phyloP scores from a whole-genome alignment of 1,140 invertebrate genomes.

The Chrysoperla carnea region DNA sequence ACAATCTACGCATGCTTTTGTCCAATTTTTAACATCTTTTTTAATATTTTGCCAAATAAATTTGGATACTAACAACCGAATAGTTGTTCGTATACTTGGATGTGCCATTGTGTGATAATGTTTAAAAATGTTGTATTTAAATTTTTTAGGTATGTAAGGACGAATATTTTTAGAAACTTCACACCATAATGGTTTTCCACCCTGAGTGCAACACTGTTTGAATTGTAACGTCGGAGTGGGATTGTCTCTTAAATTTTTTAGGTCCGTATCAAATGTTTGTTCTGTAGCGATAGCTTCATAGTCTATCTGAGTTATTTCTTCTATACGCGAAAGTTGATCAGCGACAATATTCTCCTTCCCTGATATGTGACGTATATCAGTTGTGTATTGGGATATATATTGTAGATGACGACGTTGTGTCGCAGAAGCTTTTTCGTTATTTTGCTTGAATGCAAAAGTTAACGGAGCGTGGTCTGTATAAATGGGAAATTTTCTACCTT shows the following conservation, averaged over 20 bases:
- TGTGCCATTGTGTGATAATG: conserved; percentile 10
- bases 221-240: neutral
- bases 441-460: conserved; percentile 7
- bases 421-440: too few species aligned
- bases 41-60: conserved; percentile 12
- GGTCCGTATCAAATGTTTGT: conserved; percentile 9
- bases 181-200: too few species aligned
- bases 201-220: conserved; percentile 6
- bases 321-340: conserved; percentile 8
- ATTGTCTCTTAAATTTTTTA: conserved; percentile 3
- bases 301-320: conserved; percentile 1
- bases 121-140: conserved; percentile 10
- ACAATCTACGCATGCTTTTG: conserved; percentile 12
- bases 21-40: conserved; percentile 8
- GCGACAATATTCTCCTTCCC: conserved; percentile 12
- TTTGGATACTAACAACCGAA: conserved; percentile 4
- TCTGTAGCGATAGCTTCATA: conserved; percentile 7
- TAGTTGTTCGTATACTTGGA: conserved; percentile 8
- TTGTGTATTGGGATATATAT: too few species aligned
- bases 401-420: too few species aligned
- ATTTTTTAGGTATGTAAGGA: conserved; percentile 10
- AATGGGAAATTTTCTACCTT: conserved; percentile 9
- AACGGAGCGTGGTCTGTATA: conserved; percentile 10
- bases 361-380: too few species aligned
- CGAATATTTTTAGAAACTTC: conserved; percentile 5